Evolutionary conservation across 2,797 vertebrate genomes (phyloP).

Genomic region (Emydoidea blandingii): DNA sequence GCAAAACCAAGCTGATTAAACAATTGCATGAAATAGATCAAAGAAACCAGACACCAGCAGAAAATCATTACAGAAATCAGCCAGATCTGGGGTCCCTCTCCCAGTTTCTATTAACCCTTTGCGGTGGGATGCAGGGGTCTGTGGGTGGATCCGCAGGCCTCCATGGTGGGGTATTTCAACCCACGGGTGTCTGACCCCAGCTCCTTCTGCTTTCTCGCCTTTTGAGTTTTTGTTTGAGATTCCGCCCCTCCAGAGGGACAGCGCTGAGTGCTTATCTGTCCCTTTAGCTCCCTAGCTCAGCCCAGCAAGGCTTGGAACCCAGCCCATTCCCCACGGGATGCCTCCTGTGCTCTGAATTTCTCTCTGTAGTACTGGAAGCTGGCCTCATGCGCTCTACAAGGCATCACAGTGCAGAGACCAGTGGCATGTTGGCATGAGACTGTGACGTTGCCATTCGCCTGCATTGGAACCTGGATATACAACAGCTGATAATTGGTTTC

Average conservation of each 20-base stretch:
- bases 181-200: not conserved
- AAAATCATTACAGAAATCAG: too few relatives aligned
- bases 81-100: too few relatives aligned
- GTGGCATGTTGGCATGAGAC: not conserved
- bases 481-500: not conserved
- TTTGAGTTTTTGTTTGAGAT: not conserved
- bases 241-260: not conserved
- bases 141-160: too few relatives aligned
- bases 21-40: too few relatives aligned
- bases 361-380: not conserved
- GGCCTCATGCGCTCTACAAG: not conserved
- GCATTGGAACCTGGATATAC: not conserved
- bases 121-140: too few relatives aligned
- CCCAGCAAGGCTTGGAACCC: not conserved
- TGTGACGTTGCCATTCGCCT: not conserved
- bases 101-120: too few relatives aligned
- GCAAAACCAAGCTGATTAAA: too few relatives aligned
- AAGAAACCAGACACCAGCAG: too few relatives aligned
- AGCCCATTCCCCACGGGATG: not conserved
- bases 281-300: not conserved
- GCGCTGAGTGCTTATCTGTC: not conserved
- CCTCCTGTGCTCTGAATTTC: not conserved
- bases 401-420: not conserved
- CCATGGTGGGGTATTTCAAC: not conserved
- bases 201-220: not conserved